Conservation (phyloP, 1,140 invertebrate species). For the Monomorium pharaonis region DNA sequence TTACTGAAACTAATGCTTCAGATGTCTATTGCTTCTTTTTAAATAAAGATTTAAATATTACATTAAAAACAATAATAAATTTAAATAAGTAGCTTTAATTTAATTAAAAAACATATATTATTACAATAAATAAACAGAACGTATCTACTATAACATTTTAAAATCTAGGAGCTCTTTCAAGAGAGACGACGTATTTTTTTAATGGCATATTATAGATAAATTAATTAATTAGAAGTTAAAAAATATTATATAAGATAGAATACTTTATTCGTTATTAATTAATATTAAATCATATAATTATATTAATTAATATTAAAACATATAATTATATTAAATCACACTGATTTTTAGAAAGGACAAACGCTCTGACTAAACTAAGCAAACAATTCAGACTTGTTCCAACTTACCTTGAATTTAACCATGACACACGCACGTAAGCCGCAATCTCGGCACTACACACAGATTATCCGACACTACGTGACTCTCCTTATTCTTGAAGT, state of each 20-base stretch:
- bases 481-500: not conserved
- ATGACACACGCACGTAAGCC: slow-evolving; percentile 76
- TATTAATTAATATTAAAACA: too few relatives aligned
- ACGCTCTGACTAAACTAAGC: not conserved
- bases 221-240: not conserved
- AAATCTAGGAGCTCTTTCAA: not conserved
- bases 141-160: not conserved
- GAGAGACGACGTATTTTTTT: not conserved
- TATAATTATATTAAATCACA: not conserved
- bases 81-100: not conserved
- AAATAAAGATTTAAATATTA: not conserved
- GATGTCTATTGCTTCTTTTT: not conserved
- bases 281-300: too few relatives aligned
- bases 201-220: not conserved
- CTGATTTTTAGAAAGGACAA: not conserved
- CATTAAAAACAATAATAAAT: not conserved
- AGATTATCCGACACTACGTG: slow-evolving; percentile 44
- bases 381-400: not conserved
- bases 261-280: not conserved
- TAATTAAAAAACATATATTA: not conserved
- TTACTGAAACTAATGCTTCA: not conserved
- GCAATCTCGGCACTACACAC: slow-evolving; percentile 69
- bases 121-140: not conserved
- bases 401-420: slow-evolving; percentile 80
- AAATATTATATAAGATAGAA: not conserved